Evolutionary conservation across 2,113 vertebrate genomes (phyloP).

Genomic region (Oplegnathus fasciatus): DNA sequence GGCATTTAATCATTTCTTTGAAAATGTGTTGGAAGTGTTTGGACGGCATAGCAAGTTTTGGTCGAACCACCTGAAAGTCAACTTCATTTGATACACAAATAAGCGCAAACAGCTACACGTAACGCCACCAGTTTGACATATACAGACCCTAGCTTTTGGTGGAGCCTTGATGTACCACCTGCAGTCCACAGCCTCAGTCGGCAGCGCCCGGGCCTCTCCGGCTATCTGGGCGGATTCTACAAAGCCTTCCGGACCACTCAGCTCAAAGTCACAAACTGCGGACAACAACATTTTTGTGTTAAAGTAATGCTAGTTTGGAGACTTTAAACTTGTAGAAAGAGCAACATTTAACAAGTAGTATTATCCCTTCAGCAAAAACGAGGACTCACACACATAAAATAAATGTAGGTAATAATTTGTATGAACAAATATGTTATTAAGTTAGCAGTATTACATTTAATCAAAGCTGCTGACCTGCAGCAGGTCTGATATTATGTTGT

Average conservation of each 20-base stretch:
- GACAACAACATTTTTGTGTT: not conserved
- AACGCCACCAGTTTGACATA: not conserved
- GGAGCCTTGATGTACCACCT: slow-evolving; percentile 97
- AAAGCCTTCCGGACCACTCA: slow-evolving; percentile 94
- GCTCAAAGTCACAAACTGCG: slow-evolving; percentile 97
- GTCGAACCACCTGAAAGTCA: not conserved
- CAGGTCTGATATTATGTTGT: not conserved
- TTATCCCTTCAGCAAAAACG: not conserved
- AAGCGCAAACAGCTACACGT: not conserved
- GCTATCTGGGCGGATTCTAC: slow-evolving; percentile 92
- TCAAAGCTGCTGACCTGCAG: not conserved
- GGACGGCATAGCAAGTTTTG: not conserved
- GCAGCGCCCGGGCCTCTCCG: slow-evolving; percentile 89
- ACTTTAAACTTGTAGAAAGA: not conserved
- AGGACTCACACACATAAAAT: not conserved
- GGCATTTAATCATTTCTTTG: not conserved
- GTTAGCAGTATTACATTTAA: not conserved
- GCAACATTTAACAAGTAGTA: no score
- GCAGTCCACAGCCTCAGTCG: slow-evolving; percentile 95
- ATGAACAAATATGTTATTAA: not conserved
- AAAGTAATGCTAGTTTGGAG: not conserved
- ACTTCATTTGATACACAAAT: not conserved
- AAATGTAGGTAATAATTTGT: not conserved
- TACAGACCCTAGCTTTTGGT: slow-evolving; percentile 90
- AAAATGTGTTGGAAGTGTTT: not conserved